These are phyloP conservation scores for Syngnathus floridae DNA, from an alignment of 2,113 vertebrate genomes.

Conservation along the genomic window DNA sequence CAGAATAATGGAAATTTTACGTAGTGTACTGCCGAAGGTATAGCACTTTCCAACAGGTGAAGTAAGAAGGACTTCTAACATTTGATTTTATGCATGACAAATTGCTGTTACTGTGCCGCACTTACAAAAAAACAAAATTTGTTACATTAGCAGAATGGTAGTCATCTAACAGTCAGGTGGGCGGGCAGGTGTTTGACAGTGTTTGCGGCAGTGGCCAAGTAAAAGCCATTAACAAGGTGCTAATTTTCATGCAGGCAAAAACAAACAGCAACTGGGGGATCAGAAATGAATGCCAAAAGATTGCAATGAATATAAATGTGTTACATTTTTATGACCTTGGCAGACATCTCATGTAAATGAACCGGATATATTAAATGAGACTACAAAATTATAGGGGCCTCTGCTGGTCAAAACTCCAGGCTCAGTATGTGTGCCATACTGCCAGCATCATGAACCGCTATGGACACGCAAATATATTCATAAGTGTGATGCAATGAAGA, in stretches of 20 bases:
- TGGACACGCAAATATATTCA: constrained; percentile 17
- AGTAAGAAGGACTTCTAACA: background rate
- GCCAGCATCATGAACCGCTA: constrained; percentile 9
- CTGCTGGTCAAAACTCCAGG: background rate
- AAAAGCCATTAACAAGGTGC: constrained; percentile 8
- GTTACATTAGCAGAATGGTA: constrained; percentile 17
- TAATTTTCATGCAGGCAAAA: constrained; percentile 5
- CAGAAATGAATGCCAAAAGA: constrained; percentile 9
- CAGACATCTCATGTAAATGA: constrained; percentile 15
- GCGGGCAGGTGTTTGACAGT: constrained; percentile 2
- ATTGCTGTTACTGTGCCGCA: background rate
- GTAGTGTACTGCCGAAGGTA: background rate
- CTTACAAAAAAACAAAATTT: constrained; percentile 4
- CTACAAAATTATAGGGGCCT: constrained; percentile 16
- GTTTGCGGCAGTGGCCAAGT: constrained; percentile 14
- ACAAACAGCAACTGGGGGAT: constrained; percentile 12
- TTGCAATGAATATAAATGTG: constrained; percentile 29
- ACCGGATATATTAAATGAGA: constrained; percentile 26
- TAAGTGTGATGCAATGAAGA: constrained; percentile 31
- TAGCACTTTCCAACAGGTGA: background rate
- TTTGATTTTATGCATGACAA: background rate
- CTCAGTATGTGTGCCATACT: background rate
- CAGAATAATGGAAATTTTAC: background rate
- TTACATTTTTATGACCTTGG: constrained; percentile 21
- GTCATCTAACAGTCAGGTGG: constrained; percentile 11